Percentiles rank a stretch among this genome's conserved stretches.
These are phyloP conservation scores for Solenopsis invicta DNA, from an alignment of 1,140 invertebrate genomes.

Conservation along the genomic window DNA sequence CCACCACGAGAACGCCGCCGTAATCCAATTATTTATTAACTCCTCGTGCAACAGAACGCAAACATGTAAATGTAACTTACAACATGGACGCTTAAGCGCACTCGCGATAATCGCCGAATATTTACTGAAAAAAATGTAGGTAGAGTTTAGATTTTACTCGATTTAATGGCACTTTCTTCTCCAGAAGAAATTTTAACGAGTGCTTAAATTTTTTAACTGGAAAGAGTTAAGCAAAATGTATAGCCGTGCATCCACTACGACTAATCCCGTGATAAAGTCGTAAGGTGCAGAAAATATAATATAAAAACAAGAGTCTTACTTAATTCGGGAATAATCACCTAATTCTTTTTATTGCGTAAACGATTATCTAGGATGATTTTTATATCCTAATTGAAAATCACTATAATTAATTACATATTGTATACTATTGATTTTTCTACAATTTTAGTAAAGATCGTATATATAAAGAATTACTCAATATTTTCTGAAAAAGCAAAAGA, in stretches of 20 bases:
- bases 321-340: background rate
- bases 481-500: too few species aligned
- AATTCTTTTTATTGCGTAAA: too few species aligned
- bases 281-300: background rate
- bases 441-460: too few species aligned
- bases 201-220: background rate
- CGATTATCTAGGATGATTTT: too few species aligned
- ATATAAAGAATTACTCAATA: too few species aligned
- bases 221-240: background rate
- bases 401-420: too few species aligned
- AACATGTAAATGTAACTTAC: conserved; percentile 18
- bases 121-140: conserved; percentile 16
- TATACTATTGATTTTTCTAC: too few species aligned
- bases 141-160: background rate
- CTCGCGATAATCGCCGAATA: background rate
- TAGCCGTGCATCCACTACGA: background rate
- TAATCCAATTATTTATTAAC: conserved; percentile 70
- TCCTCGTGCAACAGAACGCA: conserved; percentile 15
- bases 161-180: background rate
- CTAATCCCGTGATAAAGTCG: background rate
- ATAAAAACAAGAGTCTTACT: background rate
- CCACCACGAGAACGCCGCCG: conserved; percentile 16
- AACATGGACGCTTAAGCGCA: conserved; percentile 15
- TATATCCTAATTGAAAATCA: too few species aligned
- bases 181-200: conserved; percentile 3